phyloP scores from a whole-genome alignment of 2,113 vertebrate genomes.

The Manacus vitellinus region DNA sequence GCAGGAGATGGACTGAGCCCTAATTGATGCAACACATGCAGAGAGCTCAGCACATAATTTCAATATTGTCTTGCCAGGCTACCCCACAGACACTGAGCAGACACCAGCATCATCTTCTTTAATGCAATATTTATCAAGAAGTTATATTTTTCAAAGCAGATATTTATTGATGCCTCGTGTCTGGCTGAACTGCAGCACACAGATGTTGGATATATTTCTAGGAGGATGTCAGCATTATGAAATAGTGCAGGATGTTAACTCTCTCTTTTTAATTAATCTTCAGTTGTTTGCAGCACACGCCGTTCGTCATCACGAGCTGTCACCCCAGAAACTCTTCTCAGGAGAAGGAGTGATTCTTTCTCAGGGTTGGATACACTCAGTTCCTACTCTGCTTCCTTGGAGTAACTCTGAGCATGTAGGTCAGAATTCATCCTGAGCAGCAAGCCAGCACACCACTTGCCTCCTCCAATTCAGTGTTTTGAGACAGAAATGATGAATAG shows the following conservation, averaged over 20 bases:
- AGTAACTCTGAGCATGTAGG: background rate
- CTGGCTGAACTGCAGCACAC: background rate
- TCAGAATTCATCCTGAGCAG: background rate
- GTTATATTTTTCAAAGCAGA: background rate
- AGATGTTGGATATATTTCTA: background rate
- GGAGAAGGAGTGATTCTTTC: background rate
- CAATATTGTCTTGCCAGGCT: background rate
- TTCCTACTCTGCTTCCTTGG: background rate
- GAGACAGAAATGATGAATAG: background rate
- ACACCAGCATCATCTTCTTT: conserved; percentile 8
- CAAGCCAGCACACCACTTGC: background rate
- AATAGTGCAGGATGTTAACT: background rate
- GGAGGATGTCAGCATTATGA: background rate
- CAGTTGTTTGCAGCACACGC: background rate
- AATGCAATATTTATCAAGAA: conserved; percentile 43
- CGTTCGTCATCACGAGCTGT: background rate
- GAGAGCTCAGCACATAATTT: background rate
- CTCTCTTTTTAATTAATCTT: conserved; percentile 42
- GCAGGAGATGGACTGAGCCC: background rate
- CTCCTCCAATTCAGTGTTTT: background rate
- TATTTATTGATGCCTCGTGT: background rate
- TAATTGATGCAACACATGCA: background rate
- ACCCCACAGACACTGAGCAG: background rate
- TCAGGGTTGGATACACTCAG: background rate
- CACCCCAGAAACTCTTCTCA: background rate